Percentiles rank a stretch among this genome's conserved stretches.
phyloP scores from a whole-genome alignment of 2,888 invertebrate genomes.

The Cephus nigrinus region DNA sequence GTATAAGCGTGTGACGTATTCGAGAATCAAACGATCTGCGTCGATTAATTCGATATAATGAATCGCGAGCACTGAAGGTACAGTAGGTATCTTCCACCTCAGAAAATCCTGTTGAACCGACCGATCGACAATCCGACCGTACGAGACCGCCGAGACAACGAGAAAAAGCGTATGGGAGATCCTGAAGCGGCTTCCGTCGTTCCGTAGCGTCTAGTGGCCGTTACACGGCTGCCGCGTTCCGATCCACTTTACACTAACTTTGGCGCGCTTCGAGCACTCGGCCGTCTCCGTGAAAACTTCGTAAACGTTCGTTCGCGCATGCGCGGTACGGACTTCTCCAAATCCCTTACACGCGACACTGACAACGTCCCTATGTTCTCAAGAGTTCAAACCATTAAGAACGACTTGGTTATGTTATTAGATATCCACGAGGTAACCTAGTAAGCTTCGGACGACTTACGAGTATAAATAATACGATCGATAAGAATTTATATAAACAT shows the following conservation, averaged over 20 bases:
- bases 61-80: not conserved
- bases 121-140: slow-evolving; percentile 33
- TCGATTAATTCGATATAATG: not conserved
- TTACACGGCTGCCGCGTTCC: slow-evolving; percentile 29
- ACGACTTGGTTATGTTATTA: not conserved
- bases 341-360: no score
- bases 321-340: not conserved
- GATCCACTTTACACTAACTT: slow-evolving; percentile 17
- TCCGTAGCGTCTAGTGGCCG: slow-evolving; percentile 42
- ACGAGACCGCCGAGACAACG: slow-evolving; percentile 11
- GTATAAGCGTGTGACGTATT: not conserved
- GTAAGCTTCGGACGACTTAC: no score
- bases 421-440: not conserved
- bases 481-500: not conserved
- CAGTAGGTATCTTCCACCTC: not conserved
- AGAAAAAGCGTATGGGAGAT: slow-evolving; percentile 37
- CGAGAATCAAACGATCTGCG: not conserved
- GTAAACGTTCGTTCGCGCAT: slow-evolving; percentile 20
- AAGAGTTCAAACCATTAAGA: not conserved
- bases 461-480: not conserved
- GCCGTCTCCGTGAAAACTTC: slow-evolving; percentile 25
- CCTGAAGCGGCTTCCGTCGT: slow-evolving; percentile 39
- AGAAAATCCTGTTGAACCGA: not conserved
- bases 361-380: no score
- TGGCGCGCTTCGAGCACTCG: slow-evolving; percentile 43